A percentile compares a stretch with the other conserved stretches of the same genome.
These are phyloP conservation scores for Arrhamphus sclerolepis DNA, from an alignment of 2,797 vertebrate species.

Conservation along the genomic window DNA sequence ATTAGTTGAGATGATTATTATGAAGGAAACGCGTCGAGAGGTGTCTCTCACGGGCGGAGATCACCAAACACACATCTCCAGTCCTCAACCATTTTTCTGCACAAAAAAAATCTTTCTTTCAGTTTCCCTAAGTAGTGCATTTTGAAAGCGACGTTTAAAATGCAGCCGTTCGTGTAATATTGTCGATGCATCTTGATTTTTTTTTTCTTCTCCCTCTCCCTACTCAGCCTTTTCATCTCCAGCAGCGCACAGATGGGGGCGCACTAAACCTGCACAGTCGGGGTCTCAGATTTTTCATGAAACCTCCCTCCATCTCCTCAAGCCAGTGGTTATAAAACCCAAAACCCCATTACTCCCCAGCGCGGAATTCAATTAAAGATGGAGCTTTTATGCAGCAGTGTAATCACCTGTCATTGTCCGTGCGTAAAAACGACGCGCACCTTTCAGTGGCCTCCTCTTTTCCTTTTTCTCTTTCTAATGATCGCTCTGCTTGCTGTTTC, in stretches of 20 bases:
- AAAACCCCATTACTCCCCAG: slow-evolving; percentile 36
- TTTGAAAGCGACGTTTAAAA: neutral
- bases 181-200: slow-evolving; percentile 27
- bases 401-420: neutral
- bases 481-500: slow-evolving; percentile 25
- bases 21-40: slow-evolving; percentile 39
- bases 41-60: slow-evolving; percentile 10
- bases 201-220: too few relatives aligned
- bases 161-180: neutral
- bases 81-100: too few relatives aligned
- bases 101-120: neutral
- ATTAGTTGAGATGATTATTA: slow-evolving; percentile 17
- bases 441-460: neutral
- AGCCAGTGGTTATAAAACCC: slow-evolving; percentile 48
- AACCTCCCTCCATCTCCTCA: slow-evolving; percentile 49
- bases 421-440: neutral
- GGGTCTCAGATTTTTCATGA: slow-evolving; percentile 52
- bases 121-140: neutral
- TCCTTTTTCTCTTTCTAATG: slow-evolving; percentile 6
- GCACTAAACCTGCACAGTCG: slow-evolving; percentile 62
- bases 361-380: slow-evolving; percentile 29
- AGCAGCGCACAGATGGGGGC: slow-evolving; percentile 67
- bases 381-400: slow-evolving; percentile 15
- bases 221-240: slow-evolving; percentile 15
- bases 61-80: too few relatives aligned